Conservation (phyloP, 2,113 vertebrate species). For the human (Homo sapiens) region DNA sequence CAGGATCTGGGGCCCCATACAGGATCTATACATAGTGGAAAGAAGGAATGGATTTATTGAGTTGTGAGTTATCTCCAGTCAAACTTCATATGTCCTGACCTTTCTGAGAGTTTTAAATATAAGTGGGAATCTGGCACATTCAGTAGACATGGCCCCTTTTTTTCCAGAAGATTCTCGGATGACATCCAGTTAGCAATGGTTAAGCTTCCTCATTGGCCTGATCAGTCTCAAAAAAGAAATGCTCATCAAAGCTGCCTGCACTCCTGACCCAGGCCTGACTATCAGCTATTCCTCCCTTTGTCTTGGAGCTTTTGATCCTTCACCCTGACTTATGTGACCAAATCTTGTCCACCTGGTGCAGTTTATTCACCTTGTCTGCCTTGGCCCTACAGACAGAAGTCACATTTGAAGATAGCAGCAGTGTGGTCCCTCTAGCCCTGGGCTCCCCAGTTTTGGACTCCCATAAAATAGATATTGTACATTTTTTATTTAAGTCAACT, state of each 20-base stretch:
- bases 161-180: background rate
- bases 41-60: background rate
- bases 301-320: background rate
- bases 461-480: background rate
- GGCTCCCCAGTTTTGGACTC: background rate
- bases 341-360: background rate
- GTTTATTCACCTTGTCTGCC: background rate
- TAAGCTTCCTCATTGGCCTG: background rate
- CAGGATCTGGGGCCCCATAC: background rate
- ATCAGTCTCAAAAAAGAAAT: background rate
- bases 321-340: background rate
- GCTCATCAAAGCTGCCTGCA: background rate
- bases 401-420: background rate
- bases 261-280: background rate
- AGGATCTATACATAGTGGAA: background rate
- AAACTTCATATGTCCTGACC: background rate
- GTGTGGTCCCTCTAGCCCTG: background rate
- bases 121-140: background rate
- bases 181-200: background rate
- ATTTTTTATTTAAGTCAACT: background rate
- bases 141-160: background rate
- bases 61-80: background rate
- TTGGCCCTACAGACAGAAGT: background rate
- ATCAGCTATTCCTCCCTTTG: background rate
- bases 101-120: background rate